Evolutionary conservation across 2,113 vertebrate species (phyloP).

Genomic region (Brachyistius frenatus): DNA sequence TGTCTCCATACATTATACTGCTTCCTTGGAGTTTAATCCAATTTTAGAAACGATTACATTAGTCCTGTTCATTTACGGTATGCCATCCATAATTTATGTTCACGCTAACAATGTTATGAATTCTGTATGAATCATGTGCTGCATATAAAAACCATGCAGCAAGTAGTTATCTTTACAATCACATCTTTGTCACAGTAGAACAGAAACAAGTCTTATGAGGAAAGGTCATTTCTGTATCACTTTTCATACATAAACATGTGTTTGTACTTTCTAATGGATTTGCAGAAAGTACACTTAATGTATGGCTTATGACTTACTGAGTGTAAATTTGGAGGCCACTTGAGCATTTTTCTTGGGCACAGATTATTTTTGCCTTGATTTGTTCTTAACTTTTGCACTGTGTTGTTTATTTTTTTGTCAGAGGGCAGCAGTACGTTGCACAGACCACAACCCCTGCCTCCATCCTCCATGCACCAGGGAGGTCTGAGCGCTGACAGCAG

Average conservation of each 20-base stretch:
- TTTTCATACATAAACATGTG: constrained; percentile 20
- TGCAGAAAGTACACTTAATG: constrained; percentile 11
- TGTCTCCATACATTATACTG: not conserved
- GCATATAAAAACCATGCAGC: constrained; percentile 56
- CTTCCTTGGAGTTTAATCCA: constrained; percentile 42
- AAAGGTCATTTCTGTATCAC: constrained; percentile 7
- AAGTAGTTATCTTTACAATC: constrained; percentile 64
- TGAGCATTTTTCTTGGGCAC: not conserved
- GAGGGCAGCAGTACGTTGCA: constrained; percentile 95
- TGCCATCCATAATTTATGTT: constrained; percentile 50
- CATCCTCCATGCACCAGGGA: constrained; percentile 99
- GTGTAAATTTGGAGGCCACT: not conserved
- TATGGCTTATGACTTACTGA: constrained; percentile 1
- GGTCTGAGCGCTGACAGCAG: constrained; percentile 89
- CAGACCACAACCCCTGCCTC: constrained; percentile 96
- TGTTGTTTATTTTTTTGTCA: constrained; percentile 66
- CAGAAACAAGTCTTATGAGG: constrained; percentile 30
- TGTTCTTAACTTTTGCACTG: constrained; percentile 7
- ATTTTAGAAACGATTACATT: constrained; percentile 64
- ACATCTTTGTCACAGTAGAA: constrained; percentile 53
- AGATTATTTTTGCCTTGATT: not conserved
- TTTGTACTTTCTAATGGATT: constrained; percentile 20
- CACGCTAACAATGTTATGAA: constrained; percentile 50
- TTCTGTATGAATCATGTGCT: constrained; percentile 60
- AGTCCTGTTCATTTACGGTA: constrained; percentile 55